Evolutionary conservation across 2,888 invertebrate genomes (phyloP).

Genomic region (Geophilus truncorum): DNA sequence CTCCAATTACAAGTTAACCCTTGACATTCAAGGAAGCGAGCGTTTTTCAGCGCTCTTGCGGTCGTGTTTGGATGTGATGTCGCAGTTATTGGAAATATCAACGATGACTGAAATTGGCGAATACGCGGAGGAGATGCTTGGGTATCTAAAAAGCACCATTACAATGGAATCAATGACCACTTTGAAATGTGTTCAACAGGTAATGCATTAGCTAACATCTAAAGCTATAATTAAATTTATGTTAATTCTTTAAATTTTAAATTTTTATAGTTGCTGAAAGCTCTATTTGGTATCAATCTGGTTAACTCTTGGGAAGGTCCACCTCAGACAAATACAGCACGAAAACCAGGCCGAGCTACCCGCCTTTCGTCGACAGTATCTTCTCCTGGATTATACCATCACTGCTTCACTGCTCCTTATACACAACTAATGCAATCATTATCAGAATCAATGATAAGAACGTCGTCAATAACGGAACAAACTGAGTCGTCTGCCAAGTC

Average conservation of each 20-base stretch:
- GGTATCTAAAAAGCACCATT: conserved; percentile 67
- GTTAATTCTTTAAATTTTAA: background rate
- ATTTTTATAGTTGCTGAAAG: conserved; percentile 55
- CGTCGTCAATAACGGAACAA: conserved; percentile 28
- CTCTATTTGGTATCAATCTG: conserved; percentile 70
- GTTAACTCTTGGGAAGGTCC: conserved; percentile 41
- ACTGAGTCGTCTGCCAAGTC: background rate
- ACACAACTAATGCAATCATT: conserved; percentile 49
- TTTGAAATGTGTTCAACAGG: conserved; percentile 70
- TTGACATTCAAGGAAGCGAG: conserved; percentile 70
- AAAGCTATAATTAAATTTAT: background rate
- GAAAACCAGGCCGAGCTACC: conserved; percentile 43
- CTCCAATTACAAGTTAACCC: conserved; percentile 77
- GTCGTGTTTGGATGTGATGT: conserved; percentile 51
- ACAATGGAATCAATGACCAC: conserved; percentile 63
- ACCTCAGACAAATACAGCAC: conserved; percentile 38
- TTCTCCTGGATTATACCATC: conserved; percentile 49
- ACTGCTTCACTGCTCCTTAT: conserved; percentile 49
- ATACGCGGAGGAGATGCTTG: conserved; percentile 73
- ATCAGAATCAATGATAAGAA: conserved; percentile 41
- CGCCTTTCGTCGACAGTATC: conserved; percentile 42
- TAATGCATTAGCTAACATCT: conserved; percentile 44
- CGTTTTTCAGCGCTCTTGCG: conserved; percentile 64
- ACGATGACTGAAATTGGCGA: conserved; percentile 65
- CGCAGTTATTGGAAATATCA: conserved; percentile 63